These are phyloP conservation scores for Parauchenoglanis ngamensis DNA, from an alignment of 2,797 vertebrate genomes.

Conservation along the genomic window DNA sequence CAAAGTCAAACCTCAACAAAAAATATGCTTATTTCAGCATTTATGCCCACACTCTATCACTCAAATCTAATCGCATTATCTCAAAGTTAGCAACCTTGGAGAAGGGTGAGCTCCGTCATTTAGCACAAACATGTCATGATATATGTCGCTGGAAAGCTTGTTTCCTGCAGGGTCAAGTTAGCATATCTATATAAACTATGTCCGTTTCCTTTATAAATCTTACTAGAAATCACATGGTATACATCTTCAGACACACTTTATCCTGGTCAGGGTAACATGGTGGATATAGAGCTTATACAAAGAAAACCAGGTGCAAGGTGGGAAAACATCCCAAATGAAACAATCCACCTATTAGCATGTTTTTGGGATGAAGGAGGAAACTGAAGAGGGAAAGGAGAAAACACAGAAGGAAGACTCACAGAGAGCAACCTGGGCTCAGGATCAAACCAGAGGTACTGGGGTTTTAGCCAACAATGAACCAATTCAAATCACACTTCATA, in stretches of 20 bases:
- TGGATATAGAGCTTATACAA: background rate
- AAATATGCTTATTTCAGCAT: slow-evolving; percentile 11
- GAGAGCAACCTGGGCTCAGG: background rate
- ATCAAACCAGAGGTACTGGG: background rate
- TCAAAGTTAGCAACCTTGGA: slow-evolving; percentile 21
- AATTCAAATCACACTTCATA: background rate
- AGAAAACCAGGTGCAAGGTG: background rate
- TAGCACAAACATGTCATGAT: background rate
- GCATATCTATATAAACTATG: background rate
- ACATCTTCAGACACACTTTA: background rate
- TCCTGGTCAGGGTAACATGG: background rate
- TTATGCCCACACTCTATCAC: background rate
- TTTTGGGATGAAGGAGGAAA: background rate
- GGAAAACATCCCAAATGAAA: background rate
- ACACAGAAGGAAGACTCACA: background rate
- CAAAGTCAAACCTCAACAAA: background rate
- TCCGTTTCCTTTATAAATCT: background rate
- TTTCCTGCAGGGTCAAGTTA: background rate
- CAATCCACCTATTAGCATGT: background rate
- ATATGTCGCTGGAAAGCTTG: background rate
- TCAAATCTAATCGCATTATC: background rate
- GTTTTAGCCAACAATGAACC: background rate
- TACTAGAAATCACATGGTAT: background rate
- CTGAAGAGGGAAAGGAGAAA: background rate
- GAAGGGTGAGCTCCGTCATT: slow-evolving; percentile 10